These are phyloP conservation scores for Nyctereutes procyonoides DNA, from an alignment of 2,113 vertebrate species.

Conservation along the genomic window DNA sequence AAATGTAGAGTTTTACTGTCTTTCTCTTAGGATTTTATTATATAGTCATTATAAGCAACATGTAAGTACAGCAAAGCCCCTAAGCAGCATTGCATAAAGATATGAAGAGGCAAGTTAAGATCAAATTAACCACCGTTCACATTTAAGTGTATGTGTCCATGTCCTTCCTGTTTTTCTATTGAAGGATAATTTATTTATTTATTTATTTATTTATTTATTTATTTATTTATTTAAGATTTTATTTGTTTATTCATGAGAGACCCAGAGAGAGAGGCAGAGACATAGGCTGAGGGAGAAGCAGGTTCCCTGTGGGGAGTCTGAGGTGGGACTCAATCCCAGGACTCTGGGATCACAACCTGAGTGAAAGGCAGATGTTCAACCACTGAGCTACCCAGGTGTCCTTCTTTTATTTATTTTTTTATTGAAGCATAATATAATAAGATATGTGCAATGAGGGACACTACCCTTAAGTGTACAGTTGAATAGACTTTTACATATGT, in stretches of 20 bases:
- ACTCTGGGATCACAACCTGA: no score
- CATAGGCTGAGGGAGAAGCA: no score
- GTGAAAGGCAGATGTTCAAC: no score
- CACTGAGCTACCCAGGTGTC: no score
- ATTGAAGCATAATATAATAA: not conserved
- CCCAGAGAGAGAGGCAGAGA: no score
- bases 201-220: no score
- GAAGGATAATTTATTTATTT: not conserved
- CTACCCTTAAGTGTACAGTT: not conserved
- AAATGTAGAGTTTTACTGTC: conserved; percentile 14
- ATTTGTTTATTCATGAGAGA: no score
- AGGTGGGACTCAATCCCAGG: no score
- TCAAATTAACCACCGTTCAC: not conserved
- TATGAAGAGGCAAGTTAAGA: not conserved
- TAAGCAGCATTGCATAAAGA: not conserved
- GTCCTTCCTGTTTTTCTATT: not conserved
- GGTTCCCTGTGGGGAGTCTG: no score
- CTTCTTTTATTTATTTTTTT: not conserved
- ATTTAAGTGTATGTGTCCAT: not conserved
- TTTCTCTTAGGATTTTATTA: conserved; percentile 37
- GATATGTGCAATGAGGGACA: not conserved
- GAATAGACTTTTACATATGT: not conserved
- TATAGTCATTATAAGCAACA: conserved; percentile 6
- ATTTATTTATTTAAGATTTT: no score
- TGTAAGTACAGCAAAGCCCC: not conserved